Conservation (phyloP, 2,797 vertebrate species). For the Pangasius larnaudii region DNA sequence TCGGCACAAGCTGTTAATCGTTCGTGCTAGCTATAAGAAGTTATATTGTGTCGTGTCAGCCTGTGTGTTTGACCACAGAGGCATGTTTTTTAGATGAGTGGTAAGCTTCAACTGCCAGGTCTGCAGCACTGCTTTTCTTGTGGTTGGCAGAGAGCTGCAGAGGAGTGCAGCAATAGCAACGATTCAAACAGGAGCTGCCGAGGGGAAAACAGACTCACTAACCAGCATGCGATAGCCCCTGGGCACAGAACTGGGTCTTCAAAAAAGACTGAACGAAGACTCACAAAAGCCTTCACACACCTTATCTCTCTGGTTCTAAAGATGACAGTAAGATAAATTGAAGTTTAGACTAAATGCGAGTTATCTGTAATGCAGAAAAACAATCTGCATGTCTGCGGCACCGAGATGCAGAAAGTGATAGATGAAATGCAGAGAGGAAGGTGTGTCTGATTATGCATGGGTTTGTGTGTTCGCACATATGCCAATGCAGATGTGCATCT, state of each 20-base stretch:
- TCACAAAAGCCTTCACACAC: conserved; percentile 33
- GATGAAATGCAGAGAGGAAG: conserved; percentile 46
- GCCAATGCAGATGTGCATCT: not conserved
- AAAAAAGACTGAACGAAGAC: conserved; percentile 28
- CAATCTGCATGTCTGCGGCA: conserved; percentile 46
- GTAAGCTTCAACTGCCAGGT: conserved; percentile 64
- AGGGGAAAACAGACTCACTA: conserved; percentile 42
- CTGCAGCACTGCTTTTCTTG: conserved; percentile 60
- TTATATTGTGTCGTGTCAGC: conserved; percentile 24
- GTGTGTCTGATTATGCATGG: conserved; percentile 24
- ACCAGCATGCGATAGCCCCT: conserved; percentile 41
- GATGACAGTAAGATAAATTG: conserved; percentile 56
- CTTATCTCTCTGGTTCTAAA: conserved; percentile 54
- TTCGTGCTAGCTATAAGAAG: conserved; percentile 23
- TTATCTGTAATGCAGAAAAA: conserved; percentile 62
- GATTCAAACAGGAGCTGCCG: conserved; percentile 39
- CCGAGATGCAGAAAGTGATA: conserved; percentile 37
- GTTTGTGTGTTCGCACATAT: conserved; percentile 12
- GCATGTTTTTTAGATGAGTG: conserved; percentile 67
- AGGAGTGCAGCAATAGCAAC: conserved; percentile 45
- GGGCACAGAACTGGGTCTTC: conserved; percentile 42
- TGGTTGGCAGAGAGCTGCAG: conserved; percentile 53
- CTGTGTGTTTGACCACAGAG: conserved; percentile 57
- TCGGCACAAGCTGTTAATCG: conserved; percentile 20
- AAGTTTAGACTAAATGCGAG: conserved; percentile 56